Evolutionary conservation across 2,797 vertebrate species (phyloP).

Genomic region (Darevskia nairensis): DNA sequence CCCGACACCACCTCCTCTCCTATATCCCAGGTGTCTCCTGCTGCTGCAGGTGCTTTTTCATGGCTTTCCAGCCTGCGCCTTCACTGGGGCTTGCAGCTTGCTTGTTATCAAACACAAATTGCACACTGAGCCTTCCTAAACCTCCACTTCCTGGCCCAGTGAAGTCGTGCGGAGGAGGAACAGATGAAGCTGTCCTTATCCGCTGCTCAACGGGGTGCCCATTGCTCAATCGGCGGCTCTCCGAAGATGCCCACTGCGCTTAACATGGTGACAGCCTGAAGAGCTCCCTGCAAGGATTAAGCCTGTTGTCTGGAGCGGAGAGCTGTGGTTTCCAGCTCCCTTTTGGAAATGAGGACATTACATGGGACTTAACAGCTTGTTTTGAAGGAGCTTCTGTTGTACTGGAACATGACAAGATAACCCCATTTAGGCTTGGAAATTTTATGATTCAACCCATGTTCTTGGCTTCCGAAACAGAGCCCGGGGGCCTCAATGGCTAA

Average conservation of each 20-base stretch:
- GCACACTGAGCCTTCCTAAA: too few relatives aligned
- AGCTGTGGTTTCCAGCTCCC: background rate
- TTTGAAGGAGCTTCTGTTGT: background rate
- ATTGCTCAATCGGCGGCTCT: background rate
- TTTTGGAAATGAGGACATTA: constrained; percentile 29
- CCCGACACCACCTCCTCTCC: background rate
- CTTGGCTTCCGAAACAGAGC: background rate
- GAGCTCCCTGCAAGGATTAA: background rate
- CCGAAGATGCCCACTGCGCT: background rate
- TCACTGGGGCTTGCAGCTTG: background rate
- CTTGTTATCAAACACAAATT: background rate
- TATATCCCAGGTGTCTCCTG: background rate
- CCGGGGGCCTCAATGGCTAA: background rate
- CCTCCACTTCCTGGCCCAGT: background rate
- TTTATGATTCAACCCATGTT: background rate
- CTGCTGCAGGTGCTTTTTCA: rapidly evolving
- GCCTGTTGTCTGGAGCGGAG: background rate
- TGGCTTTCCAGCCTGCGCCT: constrained; percentile 17
- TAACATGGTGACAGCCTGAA: background rate
- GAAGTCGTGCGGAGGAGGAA: background rate
- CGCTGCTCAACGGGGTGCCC: background rate
- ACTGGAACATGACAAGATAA: background rate
- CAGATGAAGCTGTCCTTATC: background rate
- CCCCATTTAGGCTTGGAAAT: rapidly evolving
- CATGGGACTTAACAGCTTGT: rapidly evolving